Evolutionary conservation across 2,888 invertebrate species (phyloP), one percentile per base, ranked within the genome.

Genomic region (Eupeodes latifasciatus): DNA sequence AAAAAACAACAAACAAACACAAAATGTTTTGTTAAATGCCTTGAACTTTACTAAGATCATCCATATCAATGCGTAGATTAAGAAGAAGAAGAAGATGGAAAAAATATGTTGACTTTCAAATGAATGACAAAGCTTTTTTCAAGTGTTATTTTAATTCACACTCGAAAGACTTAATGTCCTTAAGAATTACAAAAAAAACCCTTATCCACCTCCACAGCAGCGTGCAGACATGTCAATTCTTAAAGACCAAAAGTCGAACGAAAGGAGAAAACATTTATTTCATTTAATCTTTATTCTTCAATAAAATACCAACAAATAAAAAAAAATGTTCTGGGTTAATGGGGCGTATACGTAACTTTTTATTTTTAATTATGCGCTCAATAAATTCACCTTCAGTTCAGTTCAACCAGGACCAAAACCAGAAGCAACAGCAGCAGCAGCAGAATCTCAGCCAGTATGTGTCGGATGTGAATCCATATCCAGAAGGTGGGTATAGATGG

Each of bases 301-400:
- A 9, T 4, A 36, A 5, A 34, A 34, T 49, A 49, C 11, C 11
- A 49, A 14, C 10, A 47, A 4, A 11, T 4, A 47, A 12, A 12
- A 6, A 14, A 47, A 66, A 66, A 49, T 66, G 11, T 66, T 49
- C 59, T 10, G 59, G 69, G 47, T 6, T 57, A 57, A 66, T 47
- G 76, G 71, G 77, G 82, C 77, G 82, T 76, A 82, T 71, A 77
- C 82, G 76, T 77, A 71, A 82, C 71, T 62, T 81, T 81, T 19
- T 69, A 27, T 40, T 69, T 81, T 76, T 69, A 75, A 81, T 76
- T 69, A 55, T 61, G 61, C 69, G 49, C 62, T 51, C 69, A 53
- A 69, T 71, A 66, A 66, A 49, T 74, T 59, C n/a, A 64, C 79
- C 79, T 79, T 69, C 16, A 55, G 40, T 40, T 40, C 9, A 40